Conservation (phyloP, 2,888 invertebrate genomes). For the Choristoneura rosaceana region DNA sequence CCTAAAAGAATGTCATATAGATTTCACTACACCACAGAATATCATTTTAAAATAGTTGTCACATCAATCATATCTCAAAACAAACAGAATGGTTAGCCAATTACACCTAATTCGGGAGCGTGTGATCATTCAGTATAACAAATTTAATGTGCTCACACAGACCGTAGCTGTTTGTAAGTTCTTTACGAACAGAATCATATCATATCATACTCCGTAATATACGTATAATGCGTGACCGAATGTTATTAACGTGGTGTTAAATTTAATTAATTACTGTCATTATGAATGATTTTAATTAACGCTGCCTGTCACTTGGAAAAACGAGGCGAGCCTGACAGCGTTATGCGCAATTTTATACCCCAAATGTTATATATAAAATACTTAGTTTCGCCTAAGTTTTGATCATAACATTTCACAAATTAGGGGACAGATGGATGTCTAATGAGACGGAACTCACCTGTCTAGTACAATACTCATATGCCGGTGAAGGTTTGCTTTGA, state of each 20-base stretch:
- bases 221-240: conserved; percentile 31
- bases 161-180: not conserved
- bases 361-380: conserved; percentile 1
- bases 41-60: conserved; percentile 7
- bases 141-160: conserved; percentile 8
- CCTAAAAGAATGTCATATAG: not conserved
- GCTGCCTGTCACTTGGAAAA: conserved; percentile 23
- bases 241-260: conserved; percentile 17
- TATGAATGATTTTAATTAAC: conserved; percentile 29
- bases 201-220: conserved; percentile 1
- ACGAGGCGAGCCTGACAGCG: conserved; percentile 20
- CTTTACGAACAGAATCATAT: not conserved
- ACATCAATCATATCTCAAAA: conserved; percentile 16
- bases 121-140: conserved; percentile 18
- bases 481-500: conserved; percentile 81
- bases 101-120: conserved; percentile 4
- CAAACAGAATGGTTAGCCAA: conserved; percentile 26
- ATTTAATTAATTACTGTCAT: conserved; percentile 33
- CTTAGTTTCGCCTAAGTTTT: not conserved
- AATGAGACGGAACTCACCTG: conserved; percentile 69
- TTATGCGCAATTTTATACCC: conserved; percentile 15
- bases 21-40: not conserved
- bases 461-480: conserved; percentile 84
- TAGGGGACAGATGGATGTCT: not conserved
- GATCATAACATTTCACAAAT: not conserved